Percentiles rank a stretch among this genome's conserved stretches.
phyloP scores from a whole-genome alignment of 2,797 vertebrate genomes.

The Sebastes paucispinis region DNA sequence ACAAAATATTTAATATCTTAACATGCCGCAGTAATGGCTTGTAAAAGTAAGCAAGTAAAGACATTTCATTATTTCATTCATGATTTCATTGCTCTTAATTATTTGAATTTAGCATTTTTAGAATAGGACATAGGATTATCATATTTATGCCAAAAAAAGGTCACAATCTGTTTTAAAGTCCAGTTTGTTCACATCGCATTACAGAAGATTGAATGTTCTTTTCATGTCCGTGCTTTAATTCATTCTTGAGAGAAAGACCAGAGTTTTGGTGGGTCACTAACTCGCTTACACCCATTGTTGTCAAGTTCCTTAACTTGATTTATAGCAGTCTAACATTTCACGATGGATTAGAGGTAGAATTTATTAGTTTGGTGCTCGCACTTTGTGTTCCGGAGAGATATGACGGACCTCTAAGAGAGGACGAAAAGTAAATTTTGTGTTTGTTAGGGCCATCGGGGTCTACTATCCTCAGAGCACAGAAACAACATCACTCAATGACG shows the following conservation, averaged over 20 bases:
- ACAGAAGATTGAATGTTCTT: not conserved
- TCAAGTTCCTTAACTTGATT: slow-evolving; percentile 64
- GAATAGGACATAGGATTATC: not conserved
- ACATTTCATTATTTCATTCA: not conserved
- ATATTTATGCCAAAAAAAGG: not conserved
- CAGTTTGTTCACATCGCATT: not conserved
- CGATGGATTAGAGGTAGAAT: slow-evolving; percentile 55
- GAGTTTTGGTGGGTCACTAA: slow-evolving; percentile 33
- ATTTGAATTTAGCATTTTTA: not conserved
- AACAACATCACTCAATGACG: slow-evolving; percentile 51
- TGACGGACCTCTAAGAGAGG: slow-evolving; percentile 42
- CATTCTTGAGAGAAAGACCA: slow-evolving; percentile 36
- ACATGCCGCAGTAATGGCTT: not conserved
- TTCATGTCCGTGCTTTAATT: slow-evolving; percentile 11
- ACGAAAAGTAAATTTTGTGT: slow-evolving; percentile 34
- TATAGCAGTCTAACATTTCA: slow-evolving; percentile 60
- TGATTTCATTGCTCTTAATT: not conserved
- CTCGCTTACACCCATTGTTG: slow-evolving; percentile 64
- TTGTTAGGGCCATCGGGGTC: slow-evolving; percentile 50
- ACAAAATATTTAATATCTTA: not conserved
- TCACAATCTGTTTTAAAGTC: not conserved
- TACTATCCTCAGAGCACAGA: slow-evolving; percentile 42
- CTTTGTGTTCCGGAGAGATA: slow-evolving; percentile 61
- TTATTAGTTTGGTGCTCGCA: slow-evolving; percentile 61
- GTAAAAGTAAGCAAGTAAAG: not conserved